phyloP scores from a whole-genome alignment of 2,113 vertebrate genomes.

The Anarrhichthys ocellatus region DNA sequence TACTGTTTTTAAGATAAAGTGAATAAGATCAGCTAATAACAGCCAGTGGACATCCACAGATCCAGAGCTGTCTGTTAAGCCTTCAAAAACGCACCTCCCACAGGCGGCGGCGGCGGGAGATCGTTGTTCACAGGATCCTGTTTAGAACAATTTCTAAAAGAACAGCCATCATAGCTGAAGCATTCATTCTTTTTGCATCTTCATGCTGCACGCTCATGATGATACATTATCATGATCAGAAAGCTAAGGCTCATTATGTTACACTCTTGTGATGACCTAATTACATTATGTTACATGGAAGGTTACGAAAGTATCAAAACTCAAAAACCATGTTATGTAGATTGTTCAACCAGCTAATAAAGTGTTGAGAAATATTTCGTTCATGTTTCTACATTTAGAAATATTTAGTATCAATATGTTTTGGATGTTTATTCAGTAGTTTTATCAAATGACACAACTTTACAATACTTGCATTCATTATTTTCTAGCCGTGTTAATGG shows the following conservation, averaged over 20 bases:
- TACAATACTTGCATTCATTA: too few relatives aligned
- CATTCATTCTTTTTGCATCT: too few relatives aligned
- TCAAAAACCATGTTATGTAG: neutral
- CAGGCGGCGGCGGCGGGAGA: neutral
- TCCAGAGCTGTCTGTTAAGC: neutral
- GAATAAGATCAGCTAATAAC: constrained; percentile 8
- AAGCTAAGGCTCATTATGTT: neutral
- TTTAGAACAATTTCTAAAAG: too few relatives aligned
- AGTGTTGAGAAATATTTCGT: neutral
- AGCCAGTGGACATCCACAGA: neutral
- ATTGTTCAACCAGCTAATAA: neutral
- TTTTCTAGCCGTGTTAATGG: neutral
- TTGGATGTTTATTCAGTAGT: neutral
- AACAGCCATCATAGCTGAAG: too few relatives aligned
- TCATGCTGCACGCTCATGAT: too few relatives aligned
- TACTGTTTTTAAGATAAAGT: constrained; percentile 20
- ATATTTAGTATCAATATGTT: neutral
- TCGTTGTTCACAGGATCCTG: neutral
- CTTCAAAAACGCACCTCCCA: neutral
- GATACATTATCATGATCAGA: too few relatives aligned
- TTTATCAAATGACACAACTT: too few relatives aligned
- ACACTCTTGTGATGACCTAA: neutral
- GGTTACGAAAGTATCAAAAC: too few relatives aligned
- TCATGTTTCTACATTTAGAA: neutral
- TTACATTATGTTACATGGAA: neutral